Evolutionary conservation across 2,113 vertebrate species (phyloP).

Genomic region (Muntiacus muntjak): DNA sequence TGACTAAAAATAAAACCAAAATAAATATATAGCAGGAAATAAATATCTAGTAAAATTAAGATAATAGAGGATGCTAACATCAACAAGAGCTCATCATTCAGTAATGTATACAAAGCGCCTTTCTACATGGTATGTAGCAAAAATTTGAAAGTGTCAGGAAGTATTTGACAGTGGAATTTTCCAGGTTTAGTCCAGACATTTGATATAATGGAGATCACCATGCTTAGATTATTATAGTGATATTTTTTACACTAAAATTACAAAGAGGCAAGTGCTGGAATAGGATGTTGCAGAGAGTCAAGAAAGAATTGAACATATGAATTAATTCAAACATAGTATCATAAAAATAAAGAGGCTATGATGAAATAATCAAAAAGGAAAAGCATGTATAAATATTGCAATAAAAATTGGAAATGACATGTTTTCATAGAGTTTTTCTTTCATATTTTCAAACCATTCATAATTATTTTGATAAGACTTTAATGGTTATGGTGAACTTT

Average conservation of each 20-base stretch:
- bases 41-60: not conserved
- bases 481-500: not conserved
- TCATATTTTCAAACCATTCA: not conserved
- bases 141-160: not conserved
- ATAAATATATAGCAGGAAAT: not conserved
- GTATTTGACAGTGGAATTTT: not conserved
- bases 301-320: not conserved
- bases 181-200: not conserved
- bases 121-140: not conserved
- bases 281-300: not conserved
- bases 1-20: not conserved
- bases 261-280: not conserved
- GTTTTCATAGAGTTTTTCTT: not conserved
- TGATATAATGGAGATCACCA: not conserved
- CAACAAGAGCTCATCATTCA: not conserved
- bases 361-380: not conserved
- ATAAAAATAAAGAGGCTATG: not conserved
- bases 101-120: not conserved
- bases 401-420: not conserved
- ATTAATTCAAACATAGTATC: not conserved
- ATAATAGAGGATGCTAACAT: not conserved
- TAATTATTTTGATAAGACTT: not conserved
- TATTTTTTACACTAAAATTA: not conserved
- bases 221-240: not conserved
- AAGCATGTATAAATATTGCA: not conserved